phyloP scores from a whole-genome alignment of 2,888 invertebrate genomes.

The Calameuta filiformis region DNA sequence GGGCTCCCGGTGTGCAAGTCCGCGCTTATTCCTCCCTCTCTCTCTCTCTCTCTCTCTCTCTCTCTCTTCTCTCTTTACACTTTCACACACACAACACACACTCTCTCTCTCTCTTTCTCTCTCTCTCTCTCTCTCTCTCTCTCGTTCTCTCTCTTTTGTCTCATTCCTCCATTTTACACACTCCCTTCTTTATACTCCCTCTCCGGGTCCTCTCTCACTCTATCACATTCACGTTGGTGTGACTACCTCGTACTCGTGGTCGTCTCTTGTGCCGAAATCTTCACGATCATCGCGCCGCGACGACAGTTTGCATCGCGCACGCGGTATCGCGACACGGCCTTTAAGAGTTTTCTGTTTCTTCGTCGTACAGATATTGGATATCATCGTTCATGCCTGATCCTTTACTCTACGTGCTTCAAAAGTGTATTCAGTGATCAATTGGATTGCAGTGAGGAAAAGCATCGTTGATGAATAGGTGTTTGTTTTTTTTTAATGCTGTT shows the following conservation, averaged over 20 bases:
- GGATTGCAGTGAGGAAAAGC: background rate
- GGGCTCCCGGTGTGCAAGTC: slow-evolving; percentile 9
- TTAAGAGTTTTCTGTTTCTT: background rate
- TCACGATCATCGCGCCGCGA: background rate
- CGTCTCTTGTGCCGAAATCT: background rate
- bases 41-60: slow-evolving; percentile 4
- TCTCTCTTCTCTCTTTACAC: background rate
- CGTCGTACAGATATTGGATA: background rate
- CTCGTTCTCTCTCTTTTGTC: background rate
- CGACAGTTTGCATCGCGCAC: background rate
- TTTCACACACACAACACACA: background rate
- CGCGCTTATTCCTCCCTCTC: slow-evolving; percentile 20
- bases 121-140: background rate
- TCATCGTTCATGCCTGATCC: background rate
- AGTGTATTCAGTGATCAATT: background rate
- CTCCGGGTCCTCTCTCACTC: slow-evolving; percentile 19
- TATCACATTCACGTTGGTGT: slow-evolving; percentile 13
- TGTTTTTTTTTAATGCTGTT: background rate
- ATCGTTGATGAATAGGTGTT: background rate
- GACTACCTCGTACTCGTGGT: background rate
- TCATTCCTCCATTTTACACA: background rate
- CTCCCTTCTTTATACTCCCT: background rate
- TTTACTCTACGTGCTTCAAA: background rate
- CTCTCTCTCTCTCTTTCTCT: background rate
- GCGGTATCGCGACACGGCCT: background rate